Percentiles rank a stretch among this genome's conserved stretches.
phyloP scores from a whole-genome alignment of 2,113 vertebrate species.

The Dromas ardeola region DNA sequence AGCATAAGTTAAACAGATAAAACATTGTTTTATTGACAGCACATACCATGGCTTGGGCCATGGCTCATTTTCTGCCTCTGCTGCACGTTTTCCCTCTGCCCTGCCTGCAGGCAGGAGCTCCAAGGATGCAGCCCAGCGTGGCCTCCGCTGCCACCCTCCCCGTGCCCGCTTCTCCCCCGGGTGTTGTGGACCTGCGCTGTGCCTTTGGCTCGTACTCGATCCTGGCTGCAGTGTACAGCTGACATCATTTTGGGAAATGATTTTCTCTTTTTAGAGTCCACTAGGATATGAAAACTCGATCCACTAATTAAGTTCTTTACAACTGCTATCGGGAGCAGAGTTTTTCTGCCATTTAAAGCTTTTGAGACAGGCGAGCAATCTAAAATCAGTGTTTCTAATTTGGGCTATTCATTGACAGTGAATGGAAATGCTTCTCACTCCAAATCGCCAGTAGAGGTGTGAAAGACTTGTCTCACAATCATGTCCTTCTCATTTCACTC shows the following conservation, averaged over 20 bases:
- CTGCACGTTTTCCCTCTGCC: background rate
- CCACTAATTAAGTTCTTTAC: background rate
- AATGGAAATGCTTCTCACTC: background rate
- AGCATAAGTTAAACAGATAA: background rate
- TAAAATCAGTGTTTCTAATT: background rate
- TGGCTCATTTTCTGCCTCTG: background rate
- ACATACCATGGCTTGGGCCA: rapidly evolving
- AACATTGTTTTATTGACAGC: background rate
- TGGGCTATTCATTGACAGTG: background rate
- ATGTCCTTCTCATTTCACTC: background rate
- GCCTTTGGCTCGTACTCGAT: rapidly evolving
- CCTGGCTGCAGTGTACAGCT: background rate
- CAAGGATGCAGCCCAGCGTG: rapidly evolving
- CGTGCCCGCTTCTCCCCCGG: rapidly evolving
- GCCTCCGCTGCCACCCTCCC: background rate
- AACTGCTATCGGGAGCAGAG: background rate
- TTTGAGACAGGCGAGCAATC: background rate
- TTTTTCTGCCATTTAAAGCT: background rate
- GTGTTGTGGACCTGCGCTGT: background rate
- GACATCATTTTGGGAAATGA: background rate
- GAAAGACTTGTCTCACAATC: background rate
- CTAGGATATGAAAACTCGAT: background rate
- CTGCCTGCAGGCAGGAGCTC: background rate
- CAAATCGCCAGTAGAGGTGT: background rate
- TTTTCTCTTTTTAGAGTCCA: background rate